These are phyloP conservation scores for Danio albolineatus DNA, from an alignment of 2,797 vertebrate genomes.

Conservation along the genomic window DNA sequence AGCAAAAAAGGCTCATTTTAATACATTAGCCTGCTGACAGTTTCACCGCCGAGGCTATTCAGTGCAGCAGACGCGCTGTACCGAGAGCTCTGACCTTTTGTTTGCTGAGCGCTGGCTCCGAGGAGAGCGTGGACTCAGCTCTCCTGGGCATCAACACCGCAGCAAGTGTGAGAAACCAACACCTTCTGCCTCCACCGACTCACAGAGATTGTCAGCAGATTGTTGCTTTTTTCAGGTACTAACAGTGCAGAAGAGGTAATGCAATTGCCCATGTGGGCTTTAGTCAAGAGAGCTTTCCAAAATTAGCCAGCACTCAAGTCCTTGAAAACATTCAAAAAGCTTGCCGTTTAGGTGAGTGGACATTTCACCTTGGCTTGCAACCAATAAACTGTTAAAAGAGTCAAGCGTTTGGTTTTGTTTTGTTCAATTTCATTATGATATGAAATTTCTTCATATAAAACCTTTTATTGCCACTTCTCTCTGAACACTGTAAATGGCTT, in stretches of 20 bases:
- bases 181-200: slow-evolving; percentile 16
- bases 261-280: slow-evolving; percentile 14
- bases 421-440: not conserved
- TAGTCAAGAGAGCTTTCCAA: slow-evolving; percentile 16
- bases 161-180: slow-evolving; percentile 32
- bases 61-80: slow-evolving; percentile 19
- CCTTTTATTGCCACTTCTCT: not conserved
- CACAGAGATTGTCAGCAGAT: slow-evolving; percentile 2
- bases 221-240: not conserved
- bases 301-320: slow-evolving; percentile 12
- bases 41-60: slow-evolving; percentile 31
- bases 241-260: slow-evolving; percentile 1
- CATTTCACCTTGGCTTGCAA: slow-evolving; percentile 19
- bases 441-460: slow-evolving; percentile 11
- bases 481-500: not conserved
- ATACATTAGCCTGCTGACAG: slow-evolving; percentile 70
- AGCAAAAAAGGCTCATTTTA: slow-evolving; percentile 68
- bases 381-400: slow-evolving; percentile 22
- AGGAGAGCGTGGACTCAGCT: slow-evolving; percentile 14
- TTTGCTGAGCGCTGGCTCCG: slow-evolving; percentile 55
- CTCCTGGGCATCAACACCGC: slow-evolving; percentile 26
- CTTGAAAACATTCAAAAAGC: slow-evolving; percentile 16
- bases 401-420: not conserved
- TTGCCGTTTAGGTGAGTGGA: slow-evolving; percentile 5
- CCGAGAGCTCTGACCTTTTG: slow-evolving; percentile 56